Base-by-base conservation (phyloP, 2,888 invertebrate genomes). In the Lycia hirtaria region DNA sequence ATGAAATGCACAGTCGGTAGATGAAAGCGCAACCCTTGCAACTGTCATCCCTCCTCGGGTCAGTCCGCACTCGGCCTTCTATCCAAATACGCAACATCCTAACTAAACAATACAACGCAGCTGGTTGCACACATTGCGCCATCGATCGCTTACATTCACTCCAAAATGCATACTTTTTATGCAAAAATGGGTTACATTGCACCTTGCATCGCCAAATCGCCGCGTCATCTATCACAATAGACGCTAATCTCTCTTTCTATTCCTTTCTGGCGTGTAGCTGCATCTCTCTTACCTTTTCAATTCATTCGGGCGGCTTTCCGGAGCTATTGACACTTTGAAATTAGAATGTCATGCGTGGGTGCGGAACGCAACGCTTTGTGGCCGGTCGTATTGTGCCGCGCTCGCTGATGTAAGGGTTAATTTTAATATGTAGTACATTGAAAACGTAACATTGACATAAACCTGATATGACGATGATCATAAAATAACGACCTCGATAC, bases 301-400 rank as follows among this genome's bases (percentile, higher is more conserved):
- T 80, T 76, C 73, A 73, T 70, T 74, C 74, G 68, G 62, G 66
- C 75, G 75, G 79, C 80, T 84, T 85, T 84, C 83, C 85, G 81
- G 78, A 77, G 82, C 82, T 83, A 81, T 85, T 83, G 86, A 85
- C 85, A 85, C 82, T 87, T 85, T 79, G 81, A 82, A 83, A 87
- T 84, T 83, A 83, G 83, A 84, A 83, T 82, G 86, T 87, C 83
- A 87, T 82, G 88, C 88, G 88, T 87, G 89, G 88, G 87, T 87
- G 88, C 80, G 76, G 68, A 75, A 78, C 82, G 84, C 85, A 85
- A 85, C 78, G 78, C 79, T 86, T 87, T 87, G 87, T 88, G 68
- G 67, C 80, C 37, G 19, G 75, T 75, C 77, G 66, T 71, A 68
- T 71, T 70, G 73, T 71, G 71, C 68, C 72, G 78, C 78, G 75